Conservation (phyloP, 2,888 invertebrate genomes). For the Chrysolina haemoptera region DNA sequence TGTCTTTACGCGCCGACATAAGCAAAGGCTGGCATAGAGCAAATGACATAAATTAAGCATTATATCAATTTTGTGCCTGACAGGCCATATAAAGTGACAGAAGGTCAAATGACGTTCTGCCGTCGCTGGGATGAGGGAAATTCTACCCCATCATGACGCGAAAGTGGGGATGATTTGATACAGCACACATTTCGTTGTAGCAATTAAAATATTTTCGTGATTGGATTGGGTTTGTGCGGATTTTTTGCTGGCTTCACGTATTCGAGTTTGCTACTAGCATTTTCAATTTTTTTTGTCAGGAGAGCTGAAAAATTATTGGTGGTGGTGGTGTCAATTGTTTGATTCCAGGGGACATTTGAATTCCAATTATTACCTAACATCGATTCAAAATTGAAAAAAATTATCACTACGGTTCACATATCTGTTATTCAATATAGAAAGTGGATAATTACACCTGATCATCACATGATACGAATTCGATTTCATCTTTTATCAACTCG, state of each 20-base stretch:
- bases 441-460: too few relatives aligned
- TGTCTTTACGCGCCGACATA: conserved; percentile 66
- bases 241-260: neutral
- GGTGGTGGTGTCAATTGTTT: too few relatives aligned
- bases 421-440: too few relatives aligned
- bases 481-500: too few relatives aligned
- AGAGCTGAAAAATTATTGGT: too few relatives aligned
- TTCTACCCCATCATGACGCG: conserved; percentile 49
- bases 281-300: neutral
- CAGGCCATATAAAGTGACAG: conserved; percentile 68
- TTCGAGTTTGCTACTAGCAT: neutral
- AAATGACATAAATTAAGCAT: conserved; percentile 69
- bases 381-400: too few relatives aligned
- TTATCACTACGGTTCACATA: too few relatives aligned
- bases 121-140: conserved; percentile 48
- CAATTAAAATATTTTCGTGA: conserved; percentile 45
- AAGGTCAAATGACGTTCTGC: conserved; percentile 67
- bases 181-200: conserved; percentile 42
- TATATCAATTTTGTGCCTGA: conserved; percentile 70
- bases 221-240: conserved; percentile 24
- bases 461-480: too few relatives aligned
- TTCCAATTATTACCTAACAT: too few relatives aligned
- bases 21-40: conserved; percentile 60
- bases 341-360: too few relatives aligned
- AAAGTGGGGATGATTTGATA: conserved; percentile 54